A percentile compares a stretch with the other conserved stretches of the same genome.
Conservation (phyloP, 35 echinoderm and acorn worm genomes). For the Ophioderma brevispina region DNA sequence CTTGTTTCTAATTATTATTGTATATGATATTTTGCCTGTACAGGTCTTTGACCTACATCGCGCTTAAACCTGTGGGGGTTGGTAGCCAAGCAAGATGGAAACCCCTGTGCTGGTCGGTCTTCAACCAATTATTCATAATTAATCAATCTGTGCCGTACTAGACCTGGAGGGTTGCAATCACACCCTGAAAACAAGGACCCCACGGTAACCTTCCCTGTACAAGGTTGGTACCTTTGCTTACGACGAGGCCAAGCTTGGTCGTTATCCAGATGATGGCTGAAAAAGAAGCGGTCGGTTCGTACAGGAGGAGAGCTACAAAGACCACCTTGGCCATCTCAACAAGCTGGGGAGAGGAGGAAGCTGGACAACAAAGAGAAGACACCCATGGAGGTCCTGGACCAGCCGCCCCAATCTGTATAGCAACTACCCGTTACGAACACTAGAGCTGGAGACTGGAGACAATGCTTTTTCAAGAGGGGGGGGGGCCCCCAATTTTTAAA, state of each 20-base stretch:
- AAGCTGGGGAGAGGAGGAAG: not conserved
- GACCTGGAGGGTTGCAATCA: slow-evolving; percentile 55
- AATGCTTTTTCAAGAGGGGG: too few relatives aligned
- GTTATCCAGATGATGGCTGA: slow-evolving; percentile 18
- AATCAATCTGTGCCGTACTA: slow-evolving; percentile 30
- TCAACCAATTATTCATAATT: too few relatives aligned
- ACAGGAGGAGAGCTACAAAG: slow-evolving; percentile 29
- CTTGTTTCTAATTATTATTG: not conserved
- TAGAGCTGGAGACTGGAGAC: too few relatives aligned
- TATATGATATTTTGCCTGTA: not conserved
- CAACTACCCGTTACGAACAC: not conserved
- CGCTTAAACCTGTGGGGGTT: slow-evolving; percentile 10
- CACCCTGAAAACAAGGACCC: slow-evolving; percentile 6
- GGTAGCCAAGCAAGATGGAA: not conserved
- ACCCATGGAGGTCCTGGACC: not conserved
- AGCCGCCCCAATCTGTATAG: not conserved
- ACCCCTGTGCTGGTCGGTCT: slow-evolving; percentile 13
- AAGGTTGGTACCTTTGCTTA: slow-evolving; percentile 20
- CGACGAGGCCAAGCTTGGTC: not conserved
- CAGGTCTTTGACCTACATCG: not conserved
- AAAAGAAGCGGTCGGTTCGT: not conserved
- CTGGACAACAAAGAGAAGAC: not conserved
- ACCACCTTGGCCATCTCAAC: not conserved
- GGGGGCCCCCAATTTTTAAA: too few relatives aligned
- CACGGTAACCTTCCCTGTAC: not conserved